These are phyloP conservation scores for Channa maculata DNA, from an alignment of 2,113 vertebrate genomes.

Conservation along the genomic window DNA sequence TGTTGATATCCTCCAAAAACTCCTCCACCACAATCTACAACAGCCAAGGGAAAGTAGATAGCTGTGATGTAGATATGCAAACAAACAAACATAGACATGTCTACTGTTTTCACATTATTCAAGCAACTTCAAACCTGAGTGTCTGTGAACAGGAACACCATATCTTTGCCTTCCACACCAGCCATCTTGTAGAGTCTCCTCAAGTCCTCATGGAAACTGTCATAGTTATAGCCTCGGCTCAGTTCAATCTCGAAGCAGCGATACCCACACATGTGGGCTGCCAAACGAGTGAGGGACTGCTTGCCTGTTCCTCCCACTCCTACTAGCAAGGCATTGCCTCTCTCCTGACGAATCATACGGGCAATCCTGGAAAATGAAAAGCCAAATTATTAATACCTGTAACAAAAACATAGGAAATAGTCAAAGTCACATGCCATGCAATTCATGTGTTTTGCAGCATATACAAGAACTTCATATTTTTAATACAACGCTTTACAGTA, in stretches of 20 bases:
- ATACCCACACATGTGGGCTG: constrained; percentile 88
- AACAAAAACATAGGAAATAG: too few species aligned
- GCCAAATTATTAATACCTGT: neutral
- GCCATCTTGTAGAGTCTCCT: constrained; percentile 89
- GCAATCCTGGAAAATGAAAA: constrained; percentile 81
- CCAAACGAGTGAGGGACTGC: constrained; percentile 88
- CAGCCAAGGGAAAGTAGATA: neutral
- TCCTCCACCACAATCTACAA: constrained; percentile 85
- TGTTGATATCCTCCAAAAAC: constrained; percentile 89
- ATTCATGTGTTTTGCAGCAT: too few species aligned
- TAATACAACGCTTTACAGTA: too few species aligned
- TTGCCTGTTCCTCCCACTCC: constrained; percentile 92
- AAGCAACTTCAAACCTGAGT: constrained; percentile 83
- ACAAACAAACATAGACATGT: neutral
- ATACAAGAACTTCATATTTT: too few species aligned
- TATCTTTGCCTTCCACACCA: constrained; percentile 86
- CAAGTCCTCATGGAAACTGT: constrained; percentile 89
- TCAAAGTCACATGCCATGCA: too few species aligned
- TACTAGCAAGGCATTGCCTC: constrained; percentile 89
- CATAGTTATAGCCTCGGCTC: constrained; percentile 88
- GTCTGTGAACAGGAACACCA: constrained; percentile 92
- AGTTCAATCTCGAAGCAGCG: constrained; percentile 90
- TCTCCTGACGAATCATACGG: constrained; percentile 91
- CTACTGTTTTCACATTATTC: neutral
- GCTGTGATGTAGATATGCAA: neutral